Conservation (phyloP, 2,888 invertebrate species). For the Caenorhabditis virilis region DNA sequence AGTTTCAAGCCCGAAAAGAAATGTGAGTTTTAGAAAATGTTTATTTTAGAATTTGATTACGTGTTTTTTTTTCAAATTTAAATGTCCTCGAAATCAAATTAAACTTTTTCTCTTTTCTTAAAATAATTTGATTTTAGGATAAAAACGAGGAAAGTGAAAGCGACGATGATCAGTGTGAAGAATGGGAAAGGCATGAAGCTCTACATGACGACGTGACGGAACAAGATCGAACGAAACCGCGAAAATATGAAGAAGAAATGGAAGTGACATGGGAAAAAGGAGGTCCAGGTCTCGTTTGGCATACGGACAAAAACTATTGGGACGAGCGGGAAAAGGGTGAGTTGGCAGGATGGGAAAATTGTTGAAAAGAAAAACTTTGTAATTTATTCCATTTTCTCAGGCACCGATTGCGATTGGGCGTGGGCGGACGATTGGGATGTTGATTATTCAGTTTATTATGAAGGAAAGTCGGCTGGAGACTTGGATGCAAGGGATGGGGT, state of each 20-base stretch:
- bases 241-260: conserved; percentile 55
- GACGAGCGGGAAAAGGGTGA: conserved; percentile 69
- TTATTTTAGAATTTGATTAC: too few species aligned
- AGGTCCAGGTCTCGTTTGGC: conserved; percentile 74
- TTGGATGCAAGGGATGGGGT: conserved; percentile 72
- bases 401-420: conserved; percentile 71
- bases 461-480: conserved; percentile 70
- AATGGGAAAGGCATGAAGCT: conserved; percentile 69
- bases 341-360: too few species aligned
- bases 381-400: too few species aligned
- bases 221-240: conserved; percentile 68
- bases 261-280: conserved; percentile 74
- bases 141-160: conserved; percentile 47
- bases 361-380: too few species aligned
- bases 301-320: conserved; percentile 74
- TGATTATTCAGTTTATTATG: conserved; percentile 73
- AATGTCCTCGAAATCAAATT: conserved; percentile 20
- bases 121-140: too few species aligned
- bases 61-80: too few species aligned
- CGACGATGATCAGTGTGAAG: conserved; percentile 55
- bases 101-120: too few species aligned
- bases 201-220: conserved; percentile 71
- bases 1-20: too few species aligned
- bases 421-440: conserved; percentile 75
- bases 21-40: too few species aligned